A percentile compares a stretch with the other conserved stretches of the same genome.
Evolutionary conservation across 1,140 invertebrate species (phyloP).

Genomic region (Sycobia sp.): DNA sequence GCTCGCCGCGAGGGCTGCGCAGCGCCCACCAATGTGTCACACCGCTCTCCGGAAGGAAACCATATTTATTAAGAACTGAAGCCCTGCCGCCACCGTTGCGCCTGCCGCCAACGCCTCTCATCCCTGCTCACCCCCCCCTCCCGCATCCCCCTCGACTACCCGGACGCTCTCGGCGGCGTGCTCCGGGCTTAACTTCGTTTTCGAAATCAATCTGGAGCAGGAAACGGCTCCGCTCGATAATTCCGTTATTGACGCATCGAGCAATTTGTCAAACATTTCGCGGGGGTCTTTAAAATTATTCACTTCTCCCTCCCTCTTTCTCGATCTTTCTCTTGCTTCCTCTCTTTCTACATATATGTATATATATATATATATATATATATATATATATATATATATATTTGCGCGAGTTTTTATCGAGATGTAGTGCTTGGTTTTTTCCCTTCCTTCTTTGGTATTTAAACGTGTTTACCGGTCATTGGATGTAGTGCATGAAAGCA

Average conservation of each 20-base stretch:
- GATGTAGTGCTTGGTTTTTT: too few species aligned
- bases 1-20: background rate
- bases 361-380: too few species aligned
- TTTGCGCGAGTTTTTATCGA: too few species aligned
- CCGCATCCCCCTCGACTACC: too few species aligned
- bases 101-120: background rate
- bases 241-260: constrained; percentile 23
- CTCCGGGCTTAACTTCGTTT: constrained; percentile 29
- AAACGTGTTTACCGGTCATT: too few species aligned
- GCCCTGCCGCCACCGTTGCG: constrained; percentile 26
- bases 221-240: constrained; percentile 21
- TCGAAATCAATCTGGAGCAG: constrained; percentile 35
- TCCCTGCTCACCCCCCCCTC: background rate
- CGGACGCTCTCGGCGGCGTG: too few species aligned
- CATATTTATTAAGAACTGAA: constrained; percentile 49
- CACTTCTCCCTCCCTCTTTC: too few species aligned
- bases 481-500: too few species aligned
- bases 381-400: too few species aligned
- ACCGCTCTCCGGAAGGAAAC: constrained; percentile 36
- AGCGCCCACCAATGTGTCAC: constrained; percentile 38
- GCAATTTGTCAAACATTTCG: constrained; percentile 25
- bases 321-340: too few species aligned
- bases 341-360: too few species aligned
- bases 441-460: too few species aligned
- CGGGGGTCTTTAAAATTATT: background rate